phyloP scores from a whole-genome alignment of 2,888 invertebrate species.

The Sceliomorpha sp. region DNA sequence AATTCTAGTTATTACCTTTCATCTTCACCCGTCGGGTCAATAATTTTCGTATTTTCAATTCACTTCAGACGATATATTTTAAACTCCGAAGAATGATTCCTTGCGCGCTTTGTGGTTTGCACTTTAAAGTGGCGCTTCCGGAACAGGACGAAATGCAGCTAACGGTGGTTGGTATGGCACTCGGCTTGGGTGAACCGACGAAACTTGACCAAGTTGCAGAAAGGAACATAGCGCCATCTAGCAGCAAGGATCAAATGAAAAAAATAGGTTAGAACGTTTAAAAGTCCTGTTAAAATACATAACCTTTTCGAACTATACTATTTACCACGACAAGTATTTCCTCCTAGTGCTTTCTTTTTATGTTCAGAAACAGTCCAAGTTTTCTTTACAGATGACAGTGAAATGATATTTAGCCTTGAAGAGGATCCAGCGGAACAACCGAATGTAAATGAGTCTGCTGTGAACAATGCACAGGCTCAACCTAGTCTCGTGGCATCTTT shows the following conservation, averaged over 20 bases:
- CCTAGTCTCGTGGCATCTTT: conserved; percentile 63
- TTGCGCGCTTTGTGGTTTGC: conserved; percentile 90
- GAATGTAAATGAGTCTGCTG: conserved; percentile 17
- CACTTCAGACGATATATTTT: conserved; percentile 88
- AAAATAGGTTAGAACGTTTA: conserved; percentile 61
- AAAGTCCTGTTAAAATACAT: too few species aligned
- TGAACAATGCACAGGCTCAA: too few species aligned
- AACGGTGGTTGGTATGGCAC: conserved; percentile 88
- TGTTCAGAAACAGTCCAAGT: conserved; percentile 1
- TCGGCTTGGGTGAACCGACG: conserved; percentile 85
- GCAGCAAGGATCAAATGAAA: conserved; percentile 72
- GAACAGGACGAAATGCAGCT: conserved; percentile 90
- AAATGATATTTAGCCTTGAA: conserved; percentile 91
- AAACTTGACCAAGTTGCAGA: conserved; percentile 81
- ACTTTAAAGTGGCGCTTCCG: conserved; percentile 91
- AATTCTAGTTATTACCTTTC: background rate
- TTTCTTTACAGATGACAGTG: conserved; percentile 83
- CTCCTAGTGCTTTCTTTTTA: too few species aligned
- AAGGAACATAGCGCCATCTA: conserved; percentile 72
- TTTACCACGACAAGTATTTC: too few species aligned
- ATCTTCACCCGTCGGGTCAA: background rate
- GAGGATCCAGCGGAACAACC: conserved; percentile 84
- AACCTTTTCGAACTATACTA: too few species aligned
- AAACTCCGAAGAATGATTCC: conserved; percentile 94
- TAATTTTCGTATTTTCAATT: conserved; percentile 3